Evolutionary conservation across 2,797 vertebrate species (phyloP), one percentile per base, ranked within the genome.

Genomic region (Sebastes oblongus): DNA sequence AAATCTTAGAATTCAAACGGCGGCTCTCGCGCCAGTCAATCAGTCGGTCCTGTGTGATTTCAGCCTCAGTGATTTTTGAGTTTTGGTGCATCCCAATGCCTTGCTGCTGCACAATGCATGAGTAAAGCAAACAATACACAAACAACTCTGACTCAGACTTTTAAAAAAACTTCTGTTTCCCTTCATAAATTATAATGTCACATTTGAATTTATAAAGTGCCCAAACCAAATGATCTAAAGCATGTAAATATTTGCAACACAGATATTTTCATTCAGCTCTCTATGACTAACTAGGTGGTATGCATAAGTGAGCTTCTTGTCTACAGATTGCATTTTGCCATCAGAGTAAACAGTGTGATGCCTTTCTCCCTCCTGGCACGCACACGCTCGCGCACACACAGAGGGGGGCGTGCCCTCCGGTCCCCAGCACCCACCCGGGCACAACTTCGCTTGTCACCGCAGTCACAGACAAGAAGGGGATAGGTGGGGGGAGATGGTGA

Each of bases 11-110:
- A 93, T 92, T 92, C 91, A 87, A 82, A 78, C 75, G 32, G 86
- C 80, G 36, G 75, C 78, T 67, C 58, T 86, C 75, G 80, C 87
- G 54, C 78, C 92, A 92, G 93, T 94, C 93, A 93, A 79, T 92
- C 93, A 90, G 75, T 81, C 71, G 64, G 83, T 88, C 88, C 91
- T 86, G 81, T 93, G 94, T 89, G 94, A 94, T 93, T 95, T 95
- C 91, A 82, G 93, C 94, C 80, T 94, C 91, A 94, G 84, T 93
- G 93, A 91, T 83, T 91, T 54, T 84, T 69, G 84, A 85, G 84
- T 88, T 91, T 89, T 67, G 60, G 75, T 75, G 90, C 89, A 91
- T 90, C 84, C 89, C 88, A 84, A 34, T 90, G 87, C 74, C 86
- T 83, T 74, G 74, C 89, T 74, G 74, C 89, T 78, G 81, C 80